phyloP scores from a whole-genome alignment of 2,113 vertebrate species.

The Amphilophus citrinellus region DNA sequence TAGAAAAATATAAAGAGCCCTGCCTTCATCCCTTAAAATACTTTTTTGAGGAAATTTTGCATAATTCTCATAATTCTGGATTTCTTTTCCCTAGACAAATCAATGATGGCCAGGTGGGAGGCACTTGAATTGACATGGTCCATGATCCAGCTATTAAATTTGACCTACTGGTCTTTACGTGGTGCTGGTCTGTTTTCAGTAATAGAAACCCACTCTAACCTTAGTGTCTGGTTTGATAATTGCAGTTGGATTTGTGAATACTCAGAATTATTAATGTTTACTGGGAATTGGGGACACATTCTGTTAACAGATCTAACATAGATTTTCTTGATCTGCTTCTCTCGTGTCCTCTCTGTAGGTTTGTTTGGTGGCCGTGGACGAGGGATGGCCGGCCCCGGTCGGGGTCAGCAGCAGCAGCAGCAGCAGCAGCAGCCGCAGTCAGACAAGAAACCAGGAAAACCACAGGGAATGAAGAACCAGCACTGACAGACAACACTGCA shows the following conservation, averaged over 20 bases:
- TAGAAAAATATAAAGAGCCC: too few relatives aligned
- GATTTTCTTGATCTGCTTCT: not conserved
- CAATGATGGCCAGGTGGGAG: not conserved
- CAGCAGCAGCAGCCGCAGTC: conserved; percentile 81
- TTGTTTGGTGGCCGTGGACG: conserved; percentile 94
- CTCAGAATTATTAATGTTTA: not conserved
- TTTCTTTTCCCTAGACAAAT: not conserved
- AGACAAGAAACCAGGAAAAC: conserved; percentile 92
- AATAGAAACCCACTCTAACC: not conserved
- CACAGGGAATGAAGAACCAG: conserved; percentile 87
- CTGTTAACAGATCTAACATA: not conserved
- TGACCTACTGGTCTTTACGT: not conserved
- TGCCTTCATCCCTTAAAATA: too few relatives aligned
- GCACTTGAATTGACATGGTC: not conserved
- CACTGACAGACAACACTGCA: conserved; percentile 73
- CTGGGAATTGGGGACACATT: not conserved
- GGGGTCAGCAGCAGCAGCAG: conserved; percentile 80
- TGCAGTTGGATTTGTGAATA: not conserved
- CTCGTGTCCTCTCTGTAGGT: conserved; percentile 74
- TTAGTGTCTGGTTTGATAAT: not conserved
- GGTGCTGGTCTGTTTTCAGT: not conserved
- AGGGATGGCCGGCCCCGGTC: conserved; percentile 82
- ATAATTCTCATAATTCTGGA: too few relatives aligned
- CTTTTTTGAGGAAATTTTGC: not conserved
- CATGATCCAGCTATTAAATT: too few relatives aligned